Evolutionary conservation across 2,797 vertebrate genomes (phyloP).

Genomic region (Erpetoichthys calabaricus): DNA sequence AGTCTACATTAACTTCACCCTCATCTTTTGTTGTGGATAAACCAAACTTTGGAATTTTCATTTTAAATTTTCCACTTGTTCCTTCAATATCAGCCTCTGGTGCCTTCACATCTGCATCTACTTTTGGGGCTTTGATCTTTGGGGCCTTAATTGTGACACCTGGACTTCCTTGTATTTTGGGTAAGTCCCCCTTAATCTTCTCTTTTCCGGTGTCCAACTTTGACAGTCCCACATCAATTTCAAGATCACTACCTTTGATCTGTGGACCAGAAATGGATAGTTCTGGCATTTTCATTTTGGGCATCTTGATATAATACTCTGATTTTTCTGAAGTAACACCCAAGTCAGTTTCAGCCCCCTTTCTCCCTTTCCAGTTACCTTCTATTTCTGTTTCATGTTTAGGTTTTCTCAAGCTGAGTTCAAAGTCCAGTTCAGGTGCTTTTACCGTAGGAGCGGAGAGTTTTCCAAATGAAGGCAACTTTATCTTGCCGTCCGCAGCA

Average conservation of each 20-base stretch:
- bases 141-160: constrained; percentile 27
- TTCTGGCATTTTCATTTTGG: constrained; percentile 33
- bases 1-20: not conserved
- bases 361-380: not conserved
- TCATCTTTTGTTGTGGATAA: constrained; percentile 10
- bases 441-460: constrained; percentile 22
- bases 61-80: constrained; percentile 21
- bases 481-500: constrained; percentile 27
- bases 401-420: constrained; percentile 22
- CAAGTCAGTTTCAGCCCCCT: constrained; percentile 7
- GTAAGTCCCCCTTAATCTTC: constrained; percentile 34
- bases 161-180: constrained; percentile 27
- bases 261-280: constrained; percentile 31
- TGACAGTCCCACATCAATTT: constrained; percentile 34
- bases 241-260: constrained; percentile 24
- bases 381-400: constrained; percentile 12
- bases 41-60: constrained; percentile 31
- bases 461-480: constrained; percentile 27
- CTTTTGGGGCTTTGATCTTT: constrained; percentile 44
- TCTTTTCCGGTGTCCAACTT: constrained; percentile 27
- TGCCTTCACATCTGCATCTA: constrained; percentile 22
- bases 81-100: constrained; percentile 17
- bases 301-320: constrained; percentile 15
- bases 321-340: constrained; percentile 23
- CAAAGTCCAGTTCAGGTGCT: constrained; percentile 32